These are phyloP conservation scores for Trilocha varians DNA, from an alignment of 2,888 invertebrate species.

Conservation along the genomic window DNA sequence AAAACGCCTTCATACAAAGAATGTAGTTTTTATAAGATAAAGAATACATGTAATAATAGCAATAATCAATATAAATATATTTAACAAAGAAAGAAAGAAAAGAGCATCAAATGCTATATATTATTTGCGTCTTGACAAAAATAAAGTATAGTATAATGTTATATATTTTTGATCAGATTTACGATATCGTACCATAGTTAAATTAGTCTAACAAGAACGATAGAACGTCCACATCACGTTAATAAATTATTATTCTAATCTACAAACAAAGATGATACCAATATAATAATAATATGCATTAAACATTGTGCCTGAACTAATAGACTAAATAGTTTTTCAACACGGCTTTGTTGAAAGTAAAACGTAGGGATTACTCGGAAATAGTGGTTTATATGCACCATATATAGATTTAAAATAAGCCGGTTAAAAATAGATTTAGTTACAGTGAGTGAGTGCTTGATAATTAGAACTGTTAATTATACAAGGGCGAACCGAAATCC, in stretches of 20 bases:
- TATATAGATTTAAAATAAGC: too few relatives aligned
- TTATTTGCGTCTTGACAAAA: conserved; percentile 41
- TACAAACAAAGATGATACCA: conserved; percentile 19
- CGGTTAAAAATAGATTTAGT: too few relatives aligned
- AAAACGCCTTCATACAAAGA: conserved; percentile 56
- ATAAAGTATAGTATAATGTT: conserved; percentile 48
- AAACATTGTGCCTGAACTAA: conserved; percentile 57
- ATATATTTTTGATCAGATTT: conserved; percentile 66
- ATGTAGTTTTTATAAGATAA: conserved; percentile 22
- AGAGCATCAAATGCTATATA: conserved; percentile 55
- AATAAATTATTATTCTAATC: conserved; percentile 36
- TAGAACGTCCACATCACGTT: conserved; percentile 57
- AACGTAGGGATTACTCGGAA: too few relatives aligned
- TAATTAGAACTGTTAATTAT: too few relatives aligned
- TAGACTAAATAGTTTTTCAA: conserved; percentile 60
- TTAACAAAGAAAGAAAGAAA: conserved; percentile 45
- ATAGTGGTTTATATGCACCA: too few relatives aligned
- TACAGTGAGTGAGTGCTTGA: too few relatives aligned
- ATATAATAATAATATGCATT: conserved; percentile 18
- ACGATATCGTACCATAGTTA: conserved; percentile 39
- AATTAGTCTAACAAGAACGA: conserved; percentile 41
- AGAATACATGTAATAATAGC: conserved; percentile 28
- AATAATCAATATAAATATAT: conserved; percentile 24
- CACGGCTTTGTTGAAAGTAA: conserved; percentile 40
- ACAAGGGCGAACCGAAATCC: too few relatives aligned